Base-by-base conservation (phyloP, 35 echinoderm and acorn worm species). In the Apostichopus californicus region DNA sequence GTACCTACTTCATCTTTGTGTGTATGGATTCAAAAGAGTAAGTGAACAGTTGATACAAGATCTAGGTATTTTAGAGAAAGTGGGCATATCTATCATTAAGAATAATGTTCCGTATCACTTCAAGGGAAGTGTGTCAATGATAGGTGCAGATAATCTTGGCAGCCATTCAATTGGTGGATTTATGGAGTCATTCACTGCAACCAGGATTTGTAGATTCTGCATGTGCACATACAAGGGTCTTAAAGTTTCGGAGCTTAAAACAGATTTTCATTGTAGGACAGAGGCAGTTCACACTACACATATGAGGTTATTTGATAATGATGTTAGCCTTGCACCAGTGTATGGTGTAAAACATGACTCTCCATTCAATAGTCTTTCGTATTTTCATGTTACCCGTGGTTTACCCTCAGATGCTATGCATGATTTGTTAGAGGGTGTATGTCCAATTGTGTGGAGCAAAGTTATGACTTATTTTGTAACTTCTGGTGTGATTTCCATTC, bases 141-240 rank as follows among this genome's bases (percentile, higher is more conserved):
- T 80, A 10, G 20, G 57, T 9, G 78, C 78, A 80, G 78, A 80
- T 24, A 80, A 80, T 46, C 3, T 80, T 28, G 78, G 21, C 25
- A 80, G 78, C 26, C 78, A n/a, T n/a, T n/a, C n/a, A n/a, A n/a
- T n/a, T n/a, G n/a, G n/a, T n/a, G n/a, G n/a, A n/a, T n/a, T n/a
- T n/a, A n/a, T n/a, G n/a, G n/a, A n/a, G n/a, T n/a, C n/a, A n/a
- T n/a, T n/a, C n/a, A n/a, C n/a, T n/a, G 79, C 79, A 82, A 82
- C 25, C 79, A 82, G 1, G 6, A 83, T 94, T 56, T 91, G 93
- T 86, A 52, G 88, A 9, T 25, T 84, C 25, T 94, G 93, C 70
- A 94, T 94, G 93, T 90, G 88, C 58, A 94, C 89, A 54, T 77
- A 80, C 28, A 46, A 28, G 53, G 3, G 5, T 14, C 78, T 80